Base-by-base conservation (phyloP, 2,113 vertebrate species). In the Probosciger aterrimus region DNA sequence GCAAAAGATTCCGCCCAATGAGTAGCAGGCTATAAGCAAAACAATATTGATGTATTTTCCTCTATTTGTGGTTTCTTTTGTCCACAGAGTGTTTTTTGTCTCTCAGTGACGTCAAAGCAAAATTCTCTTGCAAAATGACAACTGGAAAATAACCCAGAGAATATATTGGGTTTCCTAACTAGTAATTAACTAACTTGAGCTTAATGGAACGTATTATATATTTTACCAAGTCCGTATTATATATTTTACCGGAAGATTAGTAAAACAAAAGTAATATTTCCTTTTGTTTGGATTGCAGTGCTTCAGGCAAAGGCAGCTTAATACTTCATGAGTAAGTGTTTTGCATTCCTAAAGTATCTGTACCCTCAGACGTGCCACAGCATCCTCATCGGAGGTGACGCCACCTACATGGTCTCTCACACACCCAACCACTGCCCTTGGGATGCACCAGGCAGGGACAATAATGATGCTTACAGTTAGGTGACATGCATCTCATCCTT, bases 131-230 rank as follows among this genome's bases (percentile, higher is more conserved):
- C 86, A 95, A 83, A 95, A 90, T 95, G 91, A 94, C 90, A 96
- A 70, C 88, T 95, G 96, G 97, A 97, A 97, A 98, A 96, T 83
- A 95, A 94, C 91, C 93, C 86, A 24, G 93, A 97, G 86, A 96
- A 92, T 86, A 94, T 62, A 91, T 97, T 95, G 93, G 90, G 73
- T 95, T 96, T 97, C 94, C 96, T 96, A 92, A 67, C 91, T 95
- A 94, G 81, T 86, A 93, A 90, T 96, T 96, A 97, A 95, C 79
- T 93, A 86, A 92, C 88, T 97, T 44, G 28, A 76, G 63, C 93
- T 95, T 97, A 96, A 96, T 94, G 93, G 86, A 92, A 80, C 13
- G 39, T 70, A 89, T 92, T 96, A 82, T 91, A 43, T 73, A 44
- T 90, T 93, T 86, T 57, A 92, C 91, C 67, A 63, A 88, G 44